Percentiles rank a stretch among this genome's conserved stretches.
phyloP scores from a whole-genome alignment of 2,888 invertebrate genomes.

The Meghimatium bilineatum region DNA sequence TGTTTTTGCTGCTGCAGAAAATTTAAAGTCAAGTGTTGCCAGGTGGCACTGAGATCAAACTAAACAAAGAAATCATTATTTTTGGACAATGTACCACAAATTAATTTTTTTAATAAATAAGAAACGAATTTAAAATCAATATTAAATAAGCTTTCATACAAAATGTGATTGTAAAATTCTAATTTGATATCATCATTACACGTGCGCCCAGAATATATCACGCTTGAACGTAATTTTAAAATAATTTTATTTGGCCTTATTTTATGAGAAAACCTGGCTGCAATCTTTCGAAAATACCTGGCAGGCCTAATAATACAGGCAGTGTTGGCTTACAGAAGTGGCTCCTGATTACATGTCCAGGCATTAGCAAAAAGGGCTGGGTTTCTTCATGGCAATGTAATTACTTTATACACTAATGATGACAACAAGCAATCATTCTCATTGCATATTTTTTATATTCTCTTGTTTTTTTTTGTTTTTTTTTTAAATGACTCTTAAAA shows the following conservation, averaged over 20 bases:
- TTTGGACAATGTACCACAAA: neutral
- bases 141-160: neutral
- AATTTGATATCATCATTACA: neutral
- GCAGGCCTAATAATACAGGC: conserved; percentile 7
- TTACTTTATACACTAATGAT: conserved; percentile 18
- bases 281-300: conserved; percentile 12
- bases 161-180: neutral
- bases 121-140: neutral
- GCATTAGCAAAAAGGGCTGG: conserved; percentile 1
- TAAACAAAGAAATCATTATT: conserved; percentile 1
- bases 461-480: neutral
- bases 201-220: neutral
- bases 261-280: conserved; percentile 3
- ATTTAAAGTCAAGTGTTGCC: conserved; percentile 17
- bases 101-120: neutral
- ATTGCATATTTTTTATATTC: neutral
- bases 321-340: conserved; percentile 26
- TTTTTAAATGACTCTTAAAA: neutral
- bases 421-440: conserved; percentile 30
- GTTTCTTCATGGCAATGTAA: conserved; percentile 21
- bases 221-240: neutral
- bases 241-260: neutral
- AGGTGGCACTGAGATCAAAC: neutral
- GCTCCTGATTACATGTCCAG: conserved; percentile 24
- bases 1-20: neutral